Percentiles rank a stretch among this genome's conserved stretches.
Evolutionary conservation across 2,113 vertebrate species (phyloP).

Genomic region (Rhagologus leucostigma): DNA sequence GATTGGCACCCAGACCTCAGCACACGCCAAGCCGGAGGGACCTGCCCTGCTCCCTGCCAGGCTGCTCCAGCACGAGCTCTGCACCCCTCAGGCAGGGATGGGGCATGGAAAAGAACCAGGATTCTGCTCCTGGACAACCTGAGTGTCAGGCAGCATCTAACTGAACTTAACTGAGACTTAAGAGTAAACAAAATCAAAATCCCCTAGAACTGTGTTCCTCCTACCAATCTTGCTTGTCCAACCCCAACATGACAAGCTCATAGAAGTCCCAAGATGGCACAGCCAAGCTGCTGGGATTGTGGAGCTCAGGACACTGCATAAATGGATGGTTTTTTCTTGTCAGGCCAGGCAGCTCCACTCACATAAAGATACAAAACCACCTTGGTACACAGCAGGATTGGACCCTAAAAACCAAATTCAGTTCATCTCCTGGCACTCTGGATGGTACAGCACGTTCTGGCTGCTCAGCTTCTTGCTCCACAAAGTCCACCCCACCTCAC

Average conservation of each 20-base stretch:
- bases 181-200: neutral
- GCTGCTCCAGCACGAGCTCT: neutral
- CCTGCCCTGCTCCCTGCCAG: neutral
- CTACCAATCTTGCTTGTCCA: neutral
- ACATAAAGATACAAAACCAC: neutral
- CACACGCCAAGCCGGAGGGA: neutral
- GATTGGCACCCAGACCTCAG: neutral
- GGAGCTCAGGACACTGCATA: neutral
- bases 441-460: fast-evolving
- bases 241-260: no score
- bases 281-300: neutral
- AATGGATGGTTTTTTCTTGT: neutral
- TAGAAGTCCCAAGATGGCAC: neutral
- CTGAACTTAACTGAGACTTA: neutral
- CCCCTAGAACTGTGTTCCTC: neutral
- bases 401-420: neutral
- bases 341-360: neutral
- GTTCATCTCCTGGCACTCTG: neutral
- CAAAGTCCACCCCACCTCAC: neutral
- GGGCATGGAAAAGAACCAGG: neutral
- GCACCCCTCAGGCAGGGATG: neutral
- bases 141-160: neutral
- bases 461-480: neutral
- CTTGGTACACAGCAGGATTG: no score
- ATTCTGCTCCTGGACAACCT: neutral